Conservation (phyloP, 2,113 vertebrate genomes). For the Mustela nigripes region DNA sequence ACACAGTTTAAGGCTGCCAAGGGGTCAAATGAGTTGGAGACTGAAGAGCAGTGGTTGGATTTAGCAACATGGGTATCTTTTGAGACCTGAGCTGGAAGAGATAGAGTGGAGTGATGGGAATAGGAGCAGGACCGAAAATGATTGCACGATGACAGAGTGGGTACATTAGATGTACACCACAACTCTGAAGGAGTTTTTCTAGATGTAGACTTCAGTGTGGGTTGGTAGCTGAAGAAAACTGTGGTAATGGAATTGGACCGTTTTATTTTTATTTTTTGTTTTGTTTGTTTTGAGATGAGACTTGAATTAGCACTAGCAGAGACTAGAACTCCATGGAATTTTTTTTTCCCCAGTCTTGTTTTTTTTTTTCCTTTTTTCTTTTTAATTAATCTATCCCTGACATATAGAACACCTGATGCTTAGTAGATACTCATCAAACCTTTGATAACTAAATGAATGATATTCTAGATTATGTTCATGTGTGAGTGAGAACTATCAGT, state of each 20-base stretch:
- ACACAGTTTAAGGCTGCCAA: neutral
- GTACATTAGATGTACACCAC: neutral
- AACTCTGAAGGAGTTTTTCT: neutral
- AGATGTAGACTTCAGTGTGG: neutral
- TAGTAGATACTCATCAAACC: neutral
- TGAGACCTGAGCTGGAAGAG: neutral
- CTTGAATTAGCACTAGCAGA: neutral
- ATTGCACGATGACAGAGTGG: neutral
- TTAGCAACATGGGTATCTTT: neutral
- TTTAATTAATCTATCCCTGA: neutral
- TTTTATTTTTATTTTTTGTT: neutral
- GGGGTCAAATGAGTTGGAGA: neutral
- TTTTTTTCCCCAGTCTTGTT: neutral
- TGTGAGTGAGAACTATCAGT: neutral
- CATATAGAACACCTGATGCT: neutral
- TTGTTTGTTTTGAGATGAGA: slow-evolving; percentile 13
- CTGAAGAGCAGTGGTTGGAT: neutral
- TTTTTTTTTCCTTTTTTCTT: neutral
- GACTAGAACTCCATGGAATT: neutral
- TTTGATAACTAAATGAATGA: neutral
- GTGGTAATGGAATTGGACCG: neutral
- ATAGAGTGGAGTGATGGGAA: neutral
- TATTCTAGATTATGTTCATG: neutral
- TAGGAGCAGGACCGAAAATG: neutral
- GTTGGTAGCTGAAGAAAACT: neutral